Evolutionary conservation across 1,140 invertebrate genomes (phyloP).

Genomic region (Cherax quadricarinatus): DNA sequence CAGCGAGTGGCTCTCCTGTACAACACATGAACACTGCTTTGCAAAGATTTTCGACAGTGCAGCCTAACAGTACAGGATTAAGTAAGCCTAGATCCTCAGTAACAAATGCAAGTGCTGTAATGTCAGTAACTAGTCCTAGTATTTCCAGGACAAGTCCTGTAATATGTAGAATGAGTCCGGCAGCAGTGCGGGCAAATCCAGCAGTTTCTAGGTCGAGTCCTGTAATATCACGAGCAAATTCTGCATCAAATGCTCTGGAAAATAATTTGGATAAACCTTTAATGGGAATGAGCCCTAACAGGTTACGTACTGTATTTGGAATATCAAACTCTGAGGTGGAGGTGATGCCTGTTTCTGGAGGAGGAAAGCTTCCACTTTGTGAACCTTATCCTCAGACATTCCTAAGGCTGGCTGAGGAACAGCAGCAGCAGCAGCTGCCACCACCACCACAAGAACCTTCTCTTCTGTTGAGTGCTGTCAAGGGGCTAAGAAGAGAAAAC

Average conservation of each 20-base stretch:
- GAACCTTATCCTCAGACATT: constrained; percentile 46
- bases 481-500: constrained; percentile 7
- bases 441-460: not conserved
- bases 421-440: constrained; percentile 25
- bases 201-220: not conserved
- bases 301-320: constrained; percentile 36
- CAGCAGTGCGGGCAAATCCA: not conserved
- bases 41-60: not conserved
- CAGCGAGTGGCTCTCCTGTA: not conserved
- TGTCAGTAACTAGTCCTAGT: no score
- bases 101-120: not conserved
- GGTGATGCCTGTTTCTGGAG: constrained; percentile 51
- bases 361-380: constrained; percentile 4
- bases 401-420: constrained; percentile 31
- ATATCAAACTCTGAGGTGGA: constrained; percentile 59
- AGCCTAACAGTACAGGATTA: not conserved
- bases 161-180: not conserved
- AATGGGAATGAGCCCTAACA: constrained; percentile 35
- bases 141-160: not conserved
- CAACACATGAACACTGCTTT: not conserved
- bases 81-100: not conserved
- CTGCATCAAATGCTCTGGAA: not conserved
- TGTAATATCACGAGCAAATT: constrained; percentile 18
- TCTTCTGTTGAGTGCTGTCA: constrained; percentile 33
- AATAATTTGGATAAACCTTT: constrained; percentile 14